Evolutionary conservation across 2,113 vertebrate species (phyloP), one percentile per base, ranked within the genome.

Genomic region (Tyto alba): DNA sequence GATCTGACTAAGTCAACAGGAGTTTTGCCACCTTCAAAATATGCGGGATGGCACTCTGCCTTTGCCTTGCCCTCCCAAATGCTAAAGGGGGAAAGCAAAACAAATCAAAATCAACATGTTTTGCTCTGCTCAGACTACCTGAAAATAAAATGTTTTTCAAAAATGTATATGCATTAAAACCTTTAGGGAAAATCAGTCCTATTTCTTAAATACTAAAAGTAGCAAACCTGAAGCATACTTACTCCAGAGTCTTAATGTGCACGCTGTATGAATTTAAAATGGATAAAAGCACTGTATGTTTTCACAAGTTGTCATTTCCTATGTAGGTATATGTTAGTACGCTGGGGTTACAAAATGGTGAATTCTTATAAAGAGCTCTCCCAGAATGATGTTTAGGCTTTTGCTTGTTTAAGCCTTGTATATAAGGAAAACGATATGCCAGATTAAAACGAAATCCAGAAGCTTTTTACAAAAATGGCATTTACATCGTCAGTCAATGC

Each of bases 11-110:
- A 97, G 59, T 85, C 95, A 83, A 87, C 63, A 30, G 93, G 96
- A 97, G 89, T 95, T 95, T 94, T 97, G 84, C 92, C 95, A 95
- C 90, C 77, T 95, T 43, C 62, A 23, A 8, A 89, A 96, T 66
- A 92, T 57, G 87, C 74, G 88, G 78, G 91, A 55, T 69, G 76
- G 73, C 83, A n/a, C 55, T 93, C 67, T 76, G 82, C 59, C 52
- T 93, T 81, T 72, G 62, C 85, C 20, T 41, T 83, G 73, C 47
- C 29, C 32, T 88, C 76, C 73, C 48, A 57, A 71, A 81, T 32
- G 43, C 34, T 52, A 13, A 83, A 66, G n/a, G 20, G 7, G 11
- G 23, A 40, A 80, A 92, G 43, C 68, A 89, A 88, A 94, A 45
- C 88, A 81, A 89, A 67, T 6, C 29, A 47, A 80, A 83, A 55